Evolutionary conservation across 2,888 invertebrate species (phyloP).

Genomic region (Drosophila helvetica): DNA sequence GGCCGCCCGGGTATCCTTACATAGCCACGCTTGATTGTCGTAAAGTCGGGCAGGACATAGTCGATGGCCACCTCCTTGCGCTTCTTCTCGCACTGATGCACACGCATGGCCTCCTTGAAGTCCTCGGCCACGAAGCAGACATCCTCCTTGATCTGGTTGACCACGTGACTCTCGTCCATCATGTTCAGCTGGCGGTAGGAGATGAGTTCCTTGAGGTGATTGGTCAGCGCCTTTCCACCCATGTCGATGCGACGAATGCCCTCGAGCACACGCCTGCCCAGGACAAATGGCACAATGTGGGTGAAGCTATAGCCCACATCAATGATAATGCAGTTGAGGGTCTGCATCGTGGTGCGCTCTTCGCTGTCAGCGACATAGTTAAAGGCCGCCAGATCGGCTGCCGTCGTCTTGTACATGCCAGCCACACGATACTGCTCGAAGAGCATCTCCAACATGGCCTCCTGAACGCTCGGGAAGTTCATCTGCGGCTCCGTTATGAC

Average conservation of each 20-base stretch:
- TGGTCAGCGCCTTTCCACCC: conserved; percentile 98
- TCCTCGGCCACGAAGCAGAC: conserved; percentile 95
- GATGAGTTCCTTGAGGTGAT: conserved; percentile 98
- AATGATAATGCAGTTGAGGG: conserved; percentile 90
- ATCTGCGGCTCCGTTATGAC: conserved; percentile 97
- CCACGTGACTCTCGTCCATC: conserved; percentile 99
- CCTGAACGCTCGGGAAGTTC: conserved; percentile 96
- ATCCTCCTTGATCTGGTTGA: conserved; percentile 99
- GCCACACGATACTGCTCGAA: conserved; percentile 98
- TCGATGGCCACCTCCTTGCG: conserved; percentile 91
- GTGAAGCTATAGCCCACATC: conserved; percentile 98
- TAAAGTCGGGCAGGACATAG: conserved; percentile 98
- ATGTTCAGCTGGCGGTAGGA: conserved; percentile 98
- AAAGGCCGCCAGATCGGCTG: conserved; percentile 90
- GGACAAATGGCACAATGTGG: conserved; percentile 95
- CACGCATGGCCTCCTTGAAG: conserved; percentile 91
- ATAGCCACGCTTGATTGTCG: conserved; percentile 92
- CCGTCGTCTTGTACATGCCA: conserved; percentile 91
- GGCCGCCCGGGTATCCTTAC: conserved; percentile 68
- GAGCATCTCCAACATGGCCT: conserved; percentile 97
- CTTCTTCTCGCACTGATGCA: conserved; percentile 86
- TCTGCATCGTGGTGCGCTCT: conserved; percentile 84
- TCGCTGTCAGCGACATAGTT: conserved; percentile 86
- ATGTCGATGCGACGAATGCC: conserved; percentile 94
- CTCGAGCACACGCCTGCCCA: conserved; percentile 88